Percentiles rank a stretch among this genome's conserved stretches.
phyloP scores from a whole-genome alignment of 2,797 vertebrate genomes.

The Tokudaia muenninki region DNA sequence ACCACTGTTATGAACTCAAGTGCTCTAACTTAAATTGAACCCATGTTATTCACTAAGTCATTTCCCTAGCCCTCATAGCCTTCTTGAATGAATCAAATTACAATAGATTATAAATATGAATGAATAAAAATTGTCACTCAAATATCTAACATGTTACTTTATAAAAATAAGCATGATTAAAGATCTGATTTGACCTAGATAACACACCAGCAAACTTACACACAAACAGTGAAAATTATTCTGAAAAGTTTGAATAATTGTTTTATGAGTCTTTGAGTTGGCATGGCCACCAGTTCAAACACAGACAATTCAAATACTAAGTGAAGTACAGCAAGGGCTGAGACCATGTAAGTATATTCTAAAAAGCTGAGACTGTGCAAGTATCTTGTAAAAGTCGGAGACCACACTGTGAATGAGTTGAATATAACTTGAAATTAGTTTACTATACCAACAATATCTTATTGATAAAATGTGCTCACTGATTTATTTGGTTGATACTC shows the following conservation, averaged over 20 bases:
- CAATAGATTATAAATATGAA: constrained; percentile 40
- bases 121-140: constrained; percentile 40
- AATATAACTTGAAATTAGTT: neutral
- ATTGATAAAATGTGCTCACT: neutral
- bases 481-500: neutral
- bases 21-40: neutral
- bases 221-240: constrained; percentile 34
- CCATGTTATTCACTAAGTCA: neutral
- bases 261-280: constrained; percentile 20
- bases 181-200: constrained; percentile 34
- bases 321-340: neutral
- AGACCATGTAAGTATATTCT: neutral
- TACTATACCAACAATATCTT: neutral
- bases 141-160: constrained; percentile 32
- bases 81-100: constrained; percentile 25
- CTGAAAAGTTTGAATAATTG: constrained; percentile 11
- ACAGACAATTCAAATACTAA: neutral
- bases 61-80: neutral
- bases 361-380: neutral
- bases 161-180: constrained; percentile 24
- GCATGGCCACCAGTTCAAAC: neutral
- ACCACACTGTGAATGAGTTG: neutral
- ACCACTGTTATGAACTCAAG: neutral
- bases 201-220: neutral
- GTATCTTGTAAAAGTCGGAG: neutral